Conservation (phyloP, 92 coral and sea anemone species). For the Phymanthus crucifer region DNA sequence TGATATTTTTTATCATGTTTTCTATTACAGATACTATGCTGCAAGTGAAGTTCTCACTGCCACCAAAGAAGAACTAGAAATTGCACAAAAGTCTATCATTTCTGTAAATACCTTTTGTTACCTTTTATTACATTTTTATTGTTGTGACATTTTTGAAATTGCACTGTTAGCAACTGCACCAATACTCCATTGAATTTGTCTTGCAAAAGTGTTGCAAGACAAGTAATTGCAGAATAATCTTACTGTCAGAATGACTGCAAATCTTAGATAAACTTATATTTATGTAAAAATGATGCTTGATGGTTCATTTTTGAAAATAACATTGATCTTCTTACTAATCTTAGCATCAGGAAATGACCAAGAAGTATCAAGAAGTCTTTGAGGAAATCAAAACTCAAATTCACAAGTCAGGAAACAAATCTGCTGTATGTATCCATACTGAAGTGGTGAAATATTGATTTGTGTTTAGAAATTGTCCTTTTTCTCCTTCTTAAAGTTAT, state of each 20-base stretch:
- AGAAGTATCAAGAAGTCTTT: conserved; percentile 70
- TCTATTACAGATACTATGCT: conserved; percentile 75
- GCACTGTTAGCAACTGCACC: too few relatives aligned
- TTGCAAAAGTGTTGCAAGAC: background rate
- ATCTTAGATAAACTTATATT: too few relatives aligned
- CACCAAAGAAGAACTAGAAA: conserved; percentile 81
- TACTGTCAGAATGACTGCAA: too few relatives aligned
- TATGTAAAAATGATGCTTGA: background rate
- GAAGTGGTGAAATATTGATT: background rate
- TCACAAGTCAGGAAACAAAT: conserved; percentile 80
- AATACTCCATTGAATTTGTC: background rate
- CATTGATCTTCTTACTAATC: background rate
- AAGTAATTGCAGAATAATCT: background rate
- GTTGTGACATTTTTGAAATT: background rate
- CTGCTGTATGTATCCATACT: conserved; percentile 87
- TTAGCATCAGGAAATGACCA: conserved; percentile 82
- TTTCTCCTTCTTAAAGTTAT: background rate
- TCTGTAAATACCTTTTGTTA: conserved; percentile 52
- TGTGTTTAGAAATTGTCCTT: background rate
- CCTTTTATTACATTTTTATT: background rate
- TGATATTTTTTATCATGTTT: background rate
- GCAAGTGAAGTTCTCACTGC: conserved; percentile 91
- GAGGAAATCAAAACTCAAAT: conserved; percentile 86
- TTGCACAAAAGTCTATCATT: conserved; percentile 84
- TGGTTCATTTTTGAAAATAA: background rate